Evolutionary conservation across 1,140 invertebrate genomes (phyloP).

Genomic region (Helicoverpa armigera): DNA sequence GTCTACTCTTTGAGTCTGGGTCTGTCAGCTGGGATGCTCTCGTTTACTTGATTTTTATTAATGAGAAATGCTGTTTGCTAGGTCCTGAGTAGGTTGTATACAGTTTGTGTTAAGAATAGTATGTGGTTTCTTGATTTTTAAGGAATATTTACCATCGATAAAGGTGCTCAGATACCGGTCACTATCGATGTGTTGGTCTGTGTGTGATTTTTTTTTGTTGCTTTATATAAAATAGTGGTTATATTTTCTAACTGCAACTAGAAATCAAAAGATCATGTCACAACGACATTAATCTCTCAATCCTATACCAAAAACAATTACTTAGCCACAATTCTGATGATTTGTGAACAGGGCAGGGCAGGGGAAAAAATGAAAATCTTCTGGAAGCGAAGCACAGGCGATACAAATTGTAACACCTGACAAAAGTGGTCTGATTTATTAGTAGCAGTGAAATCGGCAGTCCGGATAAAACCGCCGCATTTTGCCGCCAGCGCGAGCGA

Average conservation of each 20-base stretch:
- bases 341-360: conserved; percentile 43
- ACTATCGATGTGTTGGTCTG: too few relatives aligned
- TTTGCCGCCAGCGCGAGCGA: conserved; percentile 52
- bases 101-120: not conserved
- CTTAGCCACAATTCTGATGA: conserved; percentile 45
- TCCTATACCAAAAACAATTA: conserved; percentile 44
- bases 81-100: not conserved
- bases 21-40: conserved; percentile 57
- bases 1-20: conserved; percentile 58
- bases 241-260: not conserved
- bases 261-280: not conserved
- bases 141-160: not conserved
- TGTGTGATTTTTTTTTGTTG: too few relatives aligned
- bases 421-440: conserved; percentile 63
- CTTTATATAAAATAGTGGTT: not conserved
- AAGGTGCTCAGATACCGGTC: too few relatives aligned
- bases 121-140: not conserved
- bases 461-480: conserved; percentile 54
- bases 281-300: conserved; percentile 37
- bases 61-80: conserved; percentile 14
- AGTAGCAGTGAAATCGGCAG: conserved; percentile 51
- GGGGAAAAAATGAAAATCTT: conserved; percentile 50
- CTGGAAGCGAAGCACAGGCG: conserved; percentile 41
- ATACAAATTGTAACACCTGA: conserved; percentile 65
- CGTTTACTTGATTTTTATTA: conserved; percentile 47